Evolutionary conservation across 1,140 invertebrate genomes (phyloP).

Genomic region (Agrilus planipennis): DNA sequence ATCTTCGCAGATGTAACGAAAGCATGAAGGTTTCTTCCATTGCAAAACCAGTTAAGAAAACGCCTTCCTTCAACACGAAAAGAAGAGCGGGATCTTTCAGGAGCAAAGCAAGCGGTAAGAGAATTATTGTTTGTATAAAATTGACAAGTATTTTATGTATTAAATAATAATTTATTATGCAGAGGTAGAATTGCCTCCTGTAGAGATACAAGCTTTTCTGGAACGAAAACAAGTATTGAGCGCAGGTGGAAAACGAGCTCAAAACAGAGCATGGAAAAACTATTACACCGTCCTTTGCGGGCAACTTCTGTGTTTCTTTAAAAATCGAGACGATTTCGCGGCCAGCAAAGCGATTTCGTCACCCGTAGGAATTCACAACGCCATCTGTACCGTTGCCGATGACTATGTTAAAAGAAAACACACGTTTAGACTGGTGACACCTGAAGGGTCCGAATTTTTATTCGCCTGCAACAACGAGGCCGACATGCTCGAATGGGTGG

Average conservation of each 20-base stretch:
- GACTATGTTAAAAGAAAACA: slow-evolving; percentile 94
- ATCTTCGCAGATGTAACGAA: slow-evolving; percentile 34
- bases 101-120: slow-evolving; percentile 16
- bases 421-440: slow-evolving; percentile 77
- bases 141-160: not conserved
- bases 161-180: slow-evolving; percentile 1
- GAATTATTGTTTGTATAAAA: not conserved
- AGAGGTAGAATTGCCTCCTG: slow-evolving; percentile 57
- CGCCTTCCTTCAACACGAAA: slow-evolving; percentile 88
- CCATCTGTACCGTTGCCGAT: slow-evolving; percentile 68
- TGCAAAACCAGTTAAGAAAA: slow-evolving; percentile 67
- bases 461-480: slow-evolving; percentile 64
- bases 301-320: slow-evolving; percentile 95
- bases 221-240: slow-evolving; percentile 93
- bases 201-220: slow-evolving; percentile 82
- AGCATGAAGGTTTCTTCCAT: slow-evolving; percentile 65
- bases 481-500: slow-evolving; percentile 86
- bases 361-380: slow-evolving; percentile 81
- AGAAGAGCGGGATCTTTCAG: slow-evolving; percentile 36
- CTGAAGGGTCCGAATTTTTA: slow-evolving; percentile 87
- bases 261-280: slow-evolving; percentile 89
- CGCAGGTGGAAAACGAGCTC: slow-evolving; percentile 84
- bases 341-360: slow-evolving; percentile 78
- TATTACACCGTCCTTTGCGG: slow-evolving; percentile 94
- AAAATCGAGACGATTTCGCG: slow-evolving; percentile 84